Evolutionary conservation across 2,113 vertebrate genomes (phyloP), one percentile per base, ranked within the genome.

Genomic region (Colinus virginianus): DNA sequence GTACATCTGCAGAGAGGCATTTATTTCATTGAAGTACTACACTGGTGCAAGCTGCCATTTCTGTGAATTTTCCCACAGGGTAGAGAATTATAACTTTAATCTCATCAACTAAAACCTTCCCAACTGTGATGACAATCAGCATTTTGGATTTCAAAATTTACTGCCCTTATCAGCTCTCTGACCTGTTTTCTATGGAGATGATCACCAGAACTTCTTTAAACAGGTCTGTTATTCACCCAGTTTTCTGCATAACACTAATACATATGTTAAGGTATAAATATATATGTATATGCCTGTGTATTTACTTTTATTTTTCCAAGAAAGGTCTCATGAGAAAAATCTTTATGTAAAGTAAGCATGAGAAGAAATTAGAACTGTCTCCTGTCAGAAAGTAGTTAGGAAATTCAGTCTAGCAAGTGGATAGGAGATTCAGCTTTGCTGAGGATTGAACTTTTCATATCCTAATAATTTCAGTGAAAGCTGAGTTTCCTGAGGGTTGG

Each of bases 171-270:
- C 23, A 72, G 70, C 81, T 80, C 6, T 2, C 3, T 80, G 32
- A 19, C 0, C 0, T 1, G 0, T 84, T 86, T 88, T 40, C 38
- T 28, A 51, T 8, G 25, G 21, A 49, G 18, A 32, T 11, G 26
- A 23, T 10, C 1, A 5, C 2, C 18, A 70, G 26, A 51, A 2
- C 7, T 46, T 74, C 40, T 90, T 77, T 11, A 13, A 40, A n/a
- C 77, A 77, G 5, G 13, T 42, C 40, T 72, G 15, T 36, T n/a
- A 64, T 16, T 42, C 30, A 61, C 3, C 7, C 0, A 25, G 2
- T 43, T 67, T 78, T 74, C 48, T 51, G 12, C 46, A 81, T 28
- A 82, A 40, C 11, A 40, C 16, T 63, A 28, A 63, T 30, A 53
- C 5, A 30, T 28, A 53, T 30, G 15, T 53, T 40, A 40, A 40